phyloP scores from a whole-genome alignment of 1,140 invertebrate species.

The Eumeta japonica region DNA sequence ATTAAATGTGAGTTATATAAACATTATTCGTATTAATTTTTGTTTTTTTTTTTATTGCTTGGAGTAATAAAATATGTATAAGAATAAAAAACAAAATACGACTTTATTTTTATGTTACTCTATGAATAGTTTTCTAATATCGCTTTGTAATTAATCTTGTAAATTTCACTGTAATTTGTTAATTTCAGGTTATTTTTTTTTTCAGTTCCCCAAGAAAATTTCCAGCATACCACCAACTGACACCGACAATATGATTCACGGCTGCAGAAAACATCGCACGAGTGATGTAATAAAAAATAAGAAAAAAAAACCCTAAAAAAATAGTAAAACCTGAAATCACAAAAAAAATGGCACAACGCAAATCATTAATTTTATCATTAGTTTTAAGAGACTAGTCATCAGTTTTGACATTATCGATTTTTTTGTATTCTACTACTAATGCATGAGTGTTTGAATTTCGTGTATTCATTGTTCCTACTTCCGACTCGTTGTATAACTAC shows the following conservation, averaged over 20 bases:
- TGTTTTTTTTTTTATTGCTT: too few relatives aligned
- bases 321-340: conserved; percentile 37
- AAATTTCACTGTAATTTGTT: not conserved
- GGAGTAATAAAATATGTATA: too few relatives aligned
- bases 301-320: conserved; percentile 38
- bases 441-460: conserved; percentile 1
- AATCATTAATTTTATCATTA: conserved; percentile 44
- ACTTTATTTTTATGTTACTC: too few relatives aligned
- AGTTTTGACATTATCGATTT: conserved; percentile 10
- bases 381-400: conserved; percentile 40
- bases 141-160: conserved; percentile 3
- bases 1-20: too few relatives aligned
- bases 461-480: conserved; percentile 12
- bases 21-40: too few relatives aligned
- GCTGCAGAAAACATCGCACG: conserved; percentile 17
- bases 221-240: conserved; percentile 30
- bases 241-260: conserved; percentile 43
- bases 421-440: conserved; percentile 7
- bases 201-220: conserved; percentile 21
- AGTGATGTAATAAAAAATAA: conserved; percentile 16
- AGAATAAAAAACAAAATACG: too few relatives aligned
- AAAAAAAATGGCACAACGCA: conserved; percentile 57
- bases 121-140: too few relatives aligned
- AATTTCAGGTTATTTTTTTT: conserved; percentile 16
- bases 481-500: conserved; percentile 2